A percentile compares a stretch with the other conserved stretches of the same genome.
These are phyloP conservation scores for Pelusios castaneus DNA, from an alignment of 2,113 vertebrate genomes.

Conservation along the genomic window DNA sequence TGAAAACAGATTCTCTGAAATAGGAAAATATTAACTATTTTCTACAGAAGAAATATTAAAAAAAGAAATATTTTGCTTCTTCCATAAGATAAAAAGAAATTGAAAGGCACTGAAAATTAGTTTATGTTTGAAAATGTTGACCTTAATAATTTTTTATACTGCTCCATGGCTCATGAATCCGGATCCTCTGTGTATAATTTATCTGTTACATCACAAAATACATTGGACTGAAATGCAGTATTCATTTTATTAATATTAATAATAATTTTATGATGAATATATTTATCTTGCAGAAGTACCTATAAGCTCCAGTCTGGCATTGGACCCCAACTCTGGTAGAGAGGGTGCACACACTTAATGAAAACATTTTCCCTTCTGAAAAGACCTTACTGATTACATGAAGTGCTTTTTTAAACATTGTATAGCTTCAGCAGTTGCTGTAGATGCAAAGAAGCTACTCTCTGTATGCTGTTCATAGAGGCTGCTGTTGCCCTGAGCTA, in stretches of 20 bases:
- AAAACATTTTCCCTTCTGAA: background rate
- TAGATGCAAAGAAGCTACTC: background rate
- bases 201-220: background rate
- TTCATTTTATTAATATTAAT: background rate
- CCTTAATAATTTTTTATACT: background rate
- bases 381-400: background rate
- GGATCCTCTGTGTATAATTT: background rate
- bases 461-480: background rate
- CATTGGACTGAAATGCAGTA: background rate
- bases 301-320: background rate
- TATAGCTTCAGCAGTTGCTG: background rate
- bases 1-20: background rate
- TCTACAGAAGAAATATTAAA: background rate
- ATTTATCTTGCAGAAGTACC: background rate
- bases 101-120: background rate
- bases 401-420: background rate
- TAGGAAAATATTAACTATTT: background rate
- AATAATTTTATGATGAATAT: background rate
- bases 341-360: background rate
- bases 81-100: background rate
- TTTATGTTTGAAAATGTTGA: background rate
- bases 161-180: background rate
- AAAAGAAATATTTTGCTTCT: background rate
- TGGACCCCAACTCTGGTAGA: background rate
- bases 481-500: background rate